Percentiles rank a stretch among this genome's conserved stretches.
Evolutionary conservation across 2,888 invertebrate species (phyloP).

Genomic region (Eubasilissa splendida): DNA sequence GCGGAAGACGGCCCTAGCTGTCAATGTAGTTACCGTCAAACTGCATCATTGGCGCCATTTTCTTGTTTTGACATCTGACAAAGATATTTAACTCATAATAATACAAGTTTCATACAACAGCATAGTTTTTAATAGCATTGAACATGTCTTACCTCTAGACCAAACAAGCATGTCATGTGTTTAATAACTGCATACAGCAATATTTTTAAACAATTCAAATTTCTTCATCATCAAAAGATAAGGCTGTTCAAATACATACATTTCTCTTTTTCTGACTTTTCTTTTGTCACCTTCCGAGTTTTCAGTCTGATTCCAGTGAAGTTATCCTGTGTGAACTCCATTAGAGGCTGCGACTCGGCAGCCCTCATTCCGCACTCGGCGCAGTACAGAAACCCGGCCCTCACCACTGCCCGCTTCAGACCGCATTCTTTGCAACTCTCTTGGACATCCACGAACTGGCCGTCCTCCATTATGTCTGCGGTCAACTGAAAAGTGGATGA

Average conservation of each 20-base stretch:
- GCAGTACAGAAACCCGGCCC: slow-evolving; percentile 54
- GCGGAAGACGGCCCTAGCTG: no score
- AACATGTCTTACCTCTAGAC: no score
- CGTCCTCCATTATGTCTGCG: slow-evolving; percentile 29
- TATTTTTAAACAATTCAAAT: no score
- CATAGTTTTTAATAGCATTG: no score
- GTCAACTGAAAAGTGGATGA: neutral
- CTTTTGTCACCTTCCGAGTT: slow-evolving; percentile 10
- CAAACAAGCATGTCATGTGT: no score
- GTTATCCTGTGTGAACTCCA: slow-evolving; percentile 45
- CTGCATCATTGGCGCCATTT: no score
- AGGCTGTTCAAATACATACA: slow-evolving; percentile 30
- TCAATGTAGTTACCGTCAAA: no score
- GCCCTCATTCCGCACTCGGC: slow-evolving; percentile 53
- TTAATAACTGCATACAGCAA: no score
- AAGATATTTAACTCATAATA: no score
- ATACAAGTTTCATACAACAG: no score
- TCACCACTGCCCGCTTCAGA: slow-evolving; percentile 29
- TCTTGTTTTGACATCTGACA: no score
- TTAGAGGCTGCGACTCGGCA: slow-evolving; percentile 48
- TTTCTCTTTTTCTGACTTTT: slow-evolving; percentile 23
- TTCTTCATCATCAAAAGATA: no score
- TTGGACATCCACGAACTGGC: slow-evolving; percentile 36
- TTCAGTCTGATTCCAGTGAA: neutral
- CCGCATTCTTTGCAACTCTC: slow-evolving; percentile 52